Evolutionary conservation across 2,113 vertebrate genomes (phyloP).

Genomic region (Cichladusa arquata): DNA sequence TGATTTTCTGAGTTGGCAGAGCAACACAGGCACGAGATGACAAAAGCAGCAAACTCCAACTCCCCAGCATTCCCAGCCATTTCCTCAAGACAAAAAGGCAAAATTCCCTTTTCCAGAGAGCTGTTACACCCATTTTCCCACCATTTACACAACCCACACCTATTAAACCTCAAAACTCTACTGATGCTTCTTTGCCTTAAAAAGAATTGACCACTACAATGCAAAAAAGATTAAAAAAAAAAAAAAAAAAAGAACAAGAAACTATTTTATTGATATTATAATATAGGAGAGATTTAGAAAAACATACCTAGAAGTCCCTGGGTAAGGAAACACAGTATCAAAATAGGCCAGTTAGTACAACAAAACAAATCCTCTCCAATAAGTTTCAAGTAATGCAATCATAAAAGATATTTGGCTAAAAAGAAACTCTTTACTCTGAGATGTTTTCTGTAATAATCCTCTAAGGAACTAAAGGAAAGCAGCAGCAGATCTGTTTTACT

Average conservation of each 20-base stretch:
- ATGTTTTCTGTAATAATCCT: conserved; percentile 15
- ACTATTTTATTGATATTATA: conserved; percentile 32
- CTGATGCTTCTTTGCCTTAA: not conserved
- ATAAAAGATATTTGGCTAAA: conserved; percentile 25
- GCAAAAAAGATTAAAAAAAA: not conserved
- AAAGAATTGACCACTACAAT: not conserved
- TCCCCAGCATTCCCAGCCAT: conserved; percentile 23
- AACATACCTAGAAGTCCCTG: conserved; percentile 22
- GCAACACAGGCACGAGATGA: conserved; percentile 61
- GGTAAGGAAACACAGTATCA: not conserved
- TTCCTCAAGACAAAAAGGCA: not conserved
- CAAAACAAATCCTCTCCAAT: conserved; percentile 6
- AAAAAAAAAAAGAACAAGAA: conserved; percentile 35
- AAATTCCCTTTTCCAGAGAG: not conserved
- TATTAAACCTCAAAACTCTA: accelerated
- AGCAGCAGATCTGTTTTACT: conserved; percentile 44
- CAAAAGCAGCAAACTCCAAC: conserved; percentile 56
- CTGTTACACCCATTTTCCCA: accelerated
- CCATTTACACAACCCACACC: not conserved
- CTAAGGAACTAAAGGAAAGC: conserved; percentile 45
- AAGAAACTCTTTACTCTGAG: not conserved
- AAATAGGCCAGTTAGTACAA: conserved; percentile 33
- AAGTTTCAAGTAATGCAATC: conserved; percentile 26
- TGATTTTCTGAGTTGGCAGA: conserved; percentile 75
- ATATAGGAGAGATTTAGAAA: not conserved